Evolutionary conservation across 92 coral and sea anemone species (phyloP), one percentile per base, ranked within the genome.

Genomic region (Phymanthus crucifer): DNA sequence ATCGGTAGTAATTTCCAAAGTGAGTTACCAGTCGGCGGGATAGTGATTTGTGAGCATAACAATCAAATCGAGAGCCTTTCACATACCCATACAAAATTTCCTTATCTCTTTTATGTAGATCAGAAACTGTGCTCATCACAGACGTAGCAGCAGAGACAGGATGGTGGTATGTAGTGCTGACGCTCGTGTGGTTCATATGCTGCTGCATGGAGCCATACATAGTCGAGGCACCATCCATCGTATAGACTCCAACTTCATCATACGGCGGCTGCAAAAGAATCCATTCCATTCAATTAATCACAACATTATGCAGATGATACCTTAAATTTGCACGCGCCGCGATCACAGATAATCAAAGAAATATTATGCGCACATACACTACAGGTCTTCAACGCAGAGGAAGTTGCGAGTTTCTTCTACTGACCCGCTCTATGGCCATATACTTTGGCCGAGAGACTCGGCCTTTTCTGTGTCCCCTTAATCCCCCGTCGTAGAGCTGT

Each of bases 31-130:
- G 86, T 73, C 79, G 86, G 61, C 79, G 86, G 86, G 79, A 73
- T 56, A 82, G 80, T 74, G 79, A 82, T 82, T 74, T 82, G 57
- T 82, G 57, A 83, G 94, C 89, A 88, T 93, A 90, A 90, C 94
- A 93, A 83, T 91, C 89, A 84, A 87, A 93, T 93, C 83, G 80
- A 32, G 78, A 88, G 83, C 80, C 77, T 70, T 81, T 88, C 93
- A 93, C 98, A 83, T 93, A 96, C 99, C 99, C 97, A 90, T 96
- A 96, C 93, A 96, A 94, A 85, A 96, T 88, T 87, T 96, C 99
- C 97, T 96, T 96, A 96, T 96, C 99, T 88, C 99, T 87, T 91
- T 96, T 96, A 83, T 96, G 99, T 82, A 93, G 91, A 91, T 96
- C 99, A 82, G 99, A 89, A 84, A 91, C 99, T 75, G 94, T 90